A percentile compares a stretch with the other conserved stretches of the same genome.
Evolutionary conservation across 1,140 invertebrate genomes (phyloP).

Genomic region (Gryllus bimaculatus): DNA sequence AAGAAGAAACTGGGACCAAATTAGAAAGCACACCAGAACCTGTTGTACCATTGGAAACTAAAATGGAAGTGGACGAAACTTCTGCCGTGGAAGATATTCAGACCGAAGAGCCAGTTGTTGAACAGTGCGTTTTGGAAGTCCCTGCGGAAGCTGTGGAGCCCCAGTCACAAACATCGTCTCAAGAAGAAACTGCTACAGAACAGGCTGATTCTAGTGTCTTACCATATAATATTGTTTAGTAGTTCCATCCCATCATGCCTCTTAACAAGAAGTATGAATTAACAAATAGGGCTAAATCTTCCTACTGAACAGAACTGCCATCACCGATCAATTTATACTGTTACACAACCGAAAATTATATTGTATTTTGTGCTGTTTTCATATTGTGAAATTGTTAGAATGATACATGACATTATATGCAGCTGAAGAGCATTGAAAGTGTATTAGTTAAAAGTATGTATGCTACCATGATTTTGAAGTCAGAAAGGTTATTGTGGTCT

Average conservation of each 20-base stretch:
- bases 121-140: background rate
- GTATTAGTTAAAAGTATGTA: background rate
- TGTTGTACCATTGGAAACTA: background rate
- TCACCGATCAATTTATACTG: background rate
- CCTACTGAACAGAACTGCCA: background rate
- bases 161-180: background rate
- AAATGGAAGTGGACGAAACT: background rate
- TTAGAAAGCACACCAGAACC: background rate
- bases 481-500: background rate
- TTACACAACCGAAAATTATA: background rate
- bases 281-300: background rate
- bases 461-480: background rate
- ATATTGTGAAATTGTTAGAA: background rate
- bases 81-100: background rate
- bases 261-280: background rate
- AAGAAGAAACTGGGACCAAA: background rate
- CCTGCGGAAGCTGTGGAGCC: background rate
- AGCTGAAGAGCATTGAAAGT: too few relatives aligned
- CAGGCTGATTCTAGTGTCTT: background rate
- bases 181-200: background rate
- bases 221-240: background rate
- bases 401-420: background rate
- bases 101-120: background rate
- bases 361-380: conserved; percentile 5
- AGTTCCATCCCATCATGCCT: background rate